Evolutionary conservation across 2,888 invertebrate species (phyloP).

Genomic region (Alcis repandata): DNA sequence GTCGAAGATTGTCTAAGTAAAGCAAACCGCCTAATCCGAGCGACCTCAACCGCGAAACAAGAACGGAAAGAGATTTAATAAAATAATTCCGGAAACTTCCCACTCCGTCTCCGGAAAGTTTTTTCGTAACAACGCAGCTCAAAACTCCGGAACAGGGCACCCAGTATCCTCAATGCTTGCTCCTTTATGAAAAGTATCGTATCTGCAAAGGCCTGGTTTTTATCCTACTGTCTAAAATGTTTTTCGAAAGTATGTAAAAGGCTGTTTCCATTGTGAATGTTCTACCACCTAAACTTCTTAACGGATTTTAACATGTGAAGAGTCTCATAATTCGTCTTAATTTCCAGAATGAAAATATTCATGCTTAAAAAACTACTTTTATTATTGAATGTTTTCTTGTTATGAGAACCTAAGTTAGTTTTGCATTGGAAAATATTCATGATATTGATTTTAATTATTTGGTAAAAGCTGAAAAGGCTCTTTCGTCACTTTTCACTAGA

Average conservation of each 20-base stretch:
- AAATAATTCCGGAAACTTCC: slow-evolving; percentile 46
- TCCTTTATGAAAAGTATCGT: background rate
- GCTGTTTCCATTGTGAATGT: no score
- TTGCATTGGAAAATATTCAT: no score
- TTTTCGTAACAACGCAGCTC: slow-evolving; percentile 50
- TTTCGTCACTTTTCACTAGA: background rate
- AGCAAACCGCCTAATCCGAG: slow-evolving; percentile 32
- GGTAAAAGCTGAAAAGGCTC: background rate
- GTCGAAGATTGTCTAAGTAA: slow-evolving; percentile 25
- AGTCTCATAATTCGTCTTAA: no score
- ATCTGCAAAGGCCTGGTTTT: slow-evolving; percentile 27
- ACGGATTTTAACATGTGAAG: no score
- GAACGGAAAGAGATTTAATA: slow-evolving; percentile 47
- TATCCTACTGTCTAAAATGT: no score
- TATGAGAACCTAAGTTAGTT: no score
- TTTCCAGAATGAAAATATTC: no score
- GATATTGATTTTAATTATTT: background rate
- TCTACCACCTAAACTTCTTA: no score
- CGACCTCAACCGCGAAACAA: slow-evolving; percentile 34
- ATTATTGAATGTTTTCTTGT: no score
- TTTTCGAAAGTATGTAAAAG: no score
- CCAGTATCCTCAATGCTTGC: slow-evolving; percentile 28
- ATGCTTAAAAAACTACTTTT: no score
- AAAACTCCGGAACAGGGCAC: slow-evolving; percentile 49
- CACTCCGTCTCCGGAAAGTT: slow-evolving; percentile 47